Evolutionary conservation across 2,113 vertebrate species (phyloP), one percentile per base, ranked within the genome.

Genomic region (Alexandromys fortis): DNA sequence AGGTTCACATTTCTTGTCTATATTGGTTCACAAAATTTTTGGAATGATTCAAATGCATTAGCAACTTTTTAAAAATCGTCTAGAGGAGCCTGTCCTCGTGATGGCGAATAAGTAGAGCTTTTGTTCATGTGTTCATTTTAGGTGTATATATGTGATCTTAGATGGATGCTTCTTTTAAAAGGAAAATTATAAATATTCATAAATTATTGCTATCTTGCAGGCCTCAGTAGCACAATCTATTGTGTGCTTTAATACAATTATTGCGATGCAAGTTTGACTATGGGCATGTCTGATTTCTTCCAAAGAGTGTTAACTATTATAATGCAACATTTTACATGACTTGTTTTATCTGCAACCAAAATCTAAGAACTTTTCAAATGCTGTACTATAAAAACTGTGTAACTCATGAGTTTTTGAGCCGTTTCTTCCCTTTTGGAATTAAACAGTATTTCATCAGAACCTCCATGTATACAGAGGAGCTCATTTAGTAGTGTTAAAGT

Each of bases 381-480:
- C 21, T 75, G 0, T 42, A 28, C 5, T 21, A 81, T 33, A 94
- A 72, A 92, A 75, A 81, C 17, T 67, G 12, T n/a, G 0, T 70
- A 94, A 78, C 68, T 89, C 42, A 87, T 58, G 42, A 92, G 72
- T 81, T 90, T 68, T 85, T 24, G 86, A 52, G 58, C 75, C n/a
- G 22, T 75, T 65, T 58, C 17, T 52, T 77, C 26, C 6, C 30
- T 58, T 42, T 70, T 52, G 9, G 26, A 49, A 68, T n/a, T 90
- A 82, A 21, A 5, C 33, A 70, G 21, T 13, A 10, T 89, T 95
- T 92, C 17, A 82, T 81, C n/a, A 65, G 17, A 94, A 92, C 6
- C 3, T 61, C 83, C 81, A 33, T 61, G 63, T 61, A 42, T 73
- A 7, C 30, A 11, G 35, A 86, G 63, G 33, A 65, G n/a, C 58